Percentiles rank a stretch among this genome's conserved stretches.
These are phyloP conservation scores for Lethocerus indicus DNA, from an alignment of 1,140 invertebrate species.

Conservation along the genomic window DNA sequence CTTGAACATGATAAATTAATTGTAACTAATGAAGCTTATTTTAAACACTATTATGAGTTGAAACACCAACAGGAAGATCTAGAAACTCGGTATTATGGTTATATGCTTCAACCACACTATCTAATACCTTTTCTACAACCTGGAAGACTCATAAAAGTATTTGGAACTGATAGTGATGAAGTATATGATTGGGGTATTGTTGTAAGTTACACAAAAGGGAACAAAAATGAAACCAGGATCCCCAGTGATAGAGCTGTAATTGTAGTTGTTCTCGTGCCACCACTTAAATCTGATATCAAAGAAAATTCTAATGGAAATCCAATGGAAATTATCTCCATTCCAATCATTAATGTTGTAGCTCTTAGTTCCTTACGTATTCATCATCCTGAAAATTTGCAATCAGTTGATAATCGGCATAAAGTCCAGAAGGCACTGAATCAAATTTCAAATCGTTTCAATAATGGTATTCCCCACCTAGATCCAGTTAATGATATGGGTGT, in stretches of 20 bases:
- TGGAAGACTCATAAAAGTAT: slow-evolving; percentile 78
- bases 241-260: slow-evolving; percentile 1
- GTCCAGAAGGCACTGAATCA: slow-evolving; percentile 69
- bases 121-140: slow-evolving; percentile 86
- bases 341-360: slow-evolving; percentile 63
- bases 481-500: slow-evolving; percentile 95
- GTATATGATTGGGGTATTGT: slow-evolving; percentile 92
- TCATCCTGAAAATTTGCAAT: slow-evolving; percentile 76
- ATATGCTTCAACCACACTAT: slow-evolving; percentile 73
- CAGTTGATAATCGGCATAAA: slow-evolving; percentile 61
- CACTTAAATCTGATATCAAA: no score
- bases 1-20: slow-evolving; percentile 62
- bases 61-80: no score
- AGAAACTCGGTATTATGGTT: no score
- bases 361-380: slow-evolving; percentile 82
- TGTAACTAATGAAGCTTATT: no score
- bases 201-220: slow-evolving; percentile 71
- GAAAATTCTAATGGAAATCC: slow-evolving; percentile 36
- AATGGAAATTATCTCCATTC: slow-evolving; percentile 77
- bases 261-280: slow-evolving; percentile 57
- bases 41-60: no score
- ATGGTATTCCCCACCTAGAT: slow-evolving; percentile 75
- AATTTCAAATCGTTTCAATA: slow-evolving; percentile 75
- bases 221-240: slow-evolving; percentile 26
- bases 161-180: slow-evolving; percentile 64